Base-by-base conservation (phyloP, 2,888 invertebrate genomes). In the Leucophenga montana region DNA sequence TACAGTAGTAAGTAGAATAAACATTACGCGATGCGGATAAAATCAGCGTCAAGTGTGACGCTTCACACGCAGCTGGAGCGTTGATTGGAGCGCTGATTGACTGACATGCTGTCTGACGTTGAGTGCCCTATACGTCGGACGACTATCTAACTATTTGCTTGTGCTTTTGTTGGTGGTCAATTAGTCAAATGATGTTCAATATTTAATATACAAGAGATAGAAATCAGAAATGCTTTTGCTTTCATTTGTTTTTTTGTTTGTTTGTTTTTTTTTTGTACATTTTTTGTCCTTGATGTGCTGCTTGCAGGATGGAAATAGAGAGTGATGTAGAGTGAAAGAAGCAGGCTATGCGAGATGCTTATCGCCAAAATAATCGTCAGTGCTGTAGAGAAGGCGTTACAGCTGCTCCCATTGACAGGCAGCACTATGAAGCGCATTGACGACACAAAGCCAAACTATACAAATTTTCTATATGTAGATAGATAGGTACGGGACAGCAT, bases 101-200 rank as follows among this genome's bases (percentile, higher is more conserved):
- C n/a, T n/a, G 44, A 33, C 18, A 22, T 46, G 64, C 20, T 46
- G 44, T 16, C 14, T 20, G 44, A 13, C 46, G n/a, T n/a, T n/a
- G n/a, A 14, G 11, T 54, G 54, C 16, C 9, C 33, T 8, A 33
- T 33, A 39, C 39, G 39, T 5, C 8, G 9, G 33, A 8, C 11
- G 39, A 11, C 39, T 5, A 8, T 39, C 39, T 33, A 8, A 33
- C 33, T 39, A 39, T 39, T 53, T 31, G 50, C 39, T 53, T 74
- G 71, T 61, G 79, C 85, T 54, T 18, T 54, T 61, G 57, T 59
- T 59, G 56, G 57, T 53, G 75, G 82, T 84, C 87, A 86, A 88
- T 87, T 87, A 87, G 85, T 85, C 85, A 85, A 88, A 86, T 87
- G 87, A 87, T 86, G 88, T 86, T 87, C 87, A 88, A 87, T 87